Evolutionary conservation across 2,888 invertebrate species (phyloP).

Genomic region (Kuschelorhynchus macadamiae): DNA sequence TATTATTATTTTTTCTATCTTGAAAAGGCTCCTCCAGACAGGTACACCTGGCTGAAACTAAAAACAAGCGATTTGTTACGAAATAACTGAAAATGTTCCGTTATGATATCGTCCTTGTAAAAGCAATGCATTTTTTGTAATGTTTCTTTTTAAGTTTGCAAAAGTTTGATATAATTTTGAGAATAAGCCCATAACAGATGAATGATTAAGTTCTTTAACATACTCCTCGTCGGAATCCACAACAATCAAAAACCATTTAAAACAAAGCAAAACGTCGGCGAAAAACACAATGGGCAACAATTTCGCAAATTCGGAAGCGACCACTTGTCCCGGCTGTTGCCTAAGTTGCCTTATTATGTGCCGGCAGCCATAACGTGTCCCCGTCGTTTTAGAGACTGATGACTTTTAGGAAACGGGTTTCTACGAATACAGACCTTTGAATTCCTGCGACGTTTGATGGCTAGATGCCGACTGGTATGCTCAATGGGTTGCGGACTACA

Average conservation of each 20-base stretch:
- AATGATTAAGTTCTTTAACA: too few relatives aligned
- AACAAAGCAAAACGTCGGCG: constrained; percentile 15
- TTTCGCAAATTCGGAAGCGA: constrained; percentile 49
- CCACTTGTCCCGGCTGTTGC: constrained; percentile 27
- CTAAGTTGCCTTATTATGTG: constrained; percentile 38
- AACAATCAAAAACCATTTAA: constrained; percentile 6
- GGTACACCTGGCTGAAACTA: background rate
- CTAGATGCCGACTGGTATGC: constrained; percentile 12
- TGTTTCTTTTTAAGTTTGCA: too few relatives aligned
- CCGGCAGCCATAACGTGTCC: constrained; percentile 41
- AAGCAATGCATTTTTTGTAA: too few relatives aligned
- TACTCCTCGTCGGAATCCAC: constrained; percentile 1
- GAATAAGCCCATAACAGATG: too few relatives aligned
- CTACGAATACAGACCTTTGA: constrained; percentile 30
- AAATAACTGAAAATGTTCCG: too few relatives aligned
- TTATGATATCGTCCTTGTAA: too few relatives aligned
- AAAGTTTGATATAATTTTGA: too few relatives aligned
- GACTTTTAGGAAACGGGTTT: constrained; percentile 45
- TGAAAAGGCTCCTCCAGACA: too few relatives aligned
- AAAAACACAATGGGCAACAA: constrained; percentile 32
- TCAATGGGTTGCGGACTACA: too few relatives aligned
- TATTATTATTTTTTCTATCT: too few relatives aligned
- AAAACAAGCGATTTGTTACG: too few relatives aligned
- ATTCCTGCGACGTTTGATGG: constrained; percentile 29
- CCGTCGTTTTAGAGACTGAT: constrained; percentile 39